Base-by-base conservation (phyloP, 2,888 invertebrate genomes). In the Cantharis lateralis region DNA sequence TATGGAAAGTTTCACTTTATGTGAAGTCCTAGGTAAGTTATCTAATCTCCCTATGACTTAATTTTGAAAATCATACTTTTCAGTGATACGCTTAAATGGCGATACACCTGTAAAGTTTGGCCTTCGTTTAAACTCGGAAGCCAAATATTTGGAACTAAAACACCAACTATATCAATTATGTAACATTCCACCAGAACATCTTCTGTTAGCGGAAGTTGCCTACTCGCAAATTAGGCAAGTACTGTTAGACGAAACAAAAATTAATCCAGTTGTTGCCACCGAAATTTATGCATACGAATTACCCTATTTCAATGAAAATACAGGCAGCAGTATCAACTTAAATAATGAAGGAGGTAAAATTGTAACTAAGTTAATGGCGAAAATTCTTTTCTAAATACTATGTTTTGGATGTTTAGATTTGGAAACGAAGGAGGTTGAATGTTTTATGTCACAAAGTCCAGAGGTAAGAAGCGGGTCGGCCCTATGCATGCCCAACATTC, bases 51-150 rank as follows among this genome's bases (percentile, higher is more conserved):
- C 15, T 7, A 13, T 7, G n/a, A 48, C 7, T n/a, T n/a, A 0
- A n/a, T n/a, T 48, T n/a, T n/a, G 7, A 48, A 48, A 28, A 66
- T 10, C 72, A 15, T 74, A 68, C 48, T 75, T 86, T 86, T 9
- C 86, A 94, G 95, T 95, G 15, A 92, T 95, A 75, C 88, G 92
- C n/a, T 88, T 95, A 80, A 95, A 96, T 87, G 97, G 96, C 0
- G 93, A 94, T 15, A 92, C 94, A 70, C 97, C 97, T 0, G 90
- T 93, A 0, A 95, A 95, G 85, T 97, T 96, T 87, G 97, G 96
- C 0, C 89, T 97, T 78, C 91, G 96, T 1, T 90, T 97, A 20
- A 95, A 94, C 87, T 94, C 95, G 9, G 96, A 96, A 82, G 95
- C 95, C 78, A 94, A 93, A 68, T 95, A 95, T 84, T 85, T 90